phyloP scores from a whole-genome alignment of 2,888 invertebrate species.

The Blastobasis lacticolella region DNA sequence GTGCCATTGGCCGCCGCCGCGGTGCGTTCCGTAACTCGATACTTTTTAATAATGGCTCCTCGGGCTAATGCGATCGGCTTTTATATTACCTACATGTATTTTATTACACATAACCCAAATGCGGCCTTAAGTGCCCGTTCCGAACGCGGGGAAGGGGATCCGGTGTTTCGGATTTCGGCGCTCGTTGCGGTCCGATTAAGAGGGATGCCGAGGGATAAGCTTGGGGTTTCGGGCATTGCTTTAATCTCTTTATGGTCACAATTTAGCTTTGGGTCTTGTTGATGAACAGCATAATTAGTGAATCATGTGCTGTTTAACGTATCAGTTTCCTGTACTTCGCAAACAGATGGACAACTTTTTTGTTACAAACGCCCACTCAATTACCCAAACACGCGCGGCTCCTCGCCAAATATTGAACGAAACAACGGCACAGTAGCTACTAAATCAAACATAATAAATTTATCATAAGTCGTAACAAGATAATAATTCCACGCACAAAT shows the following conservation, averaged over 20 bases:
- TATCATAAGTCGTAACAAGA: conserved; percentile 1
- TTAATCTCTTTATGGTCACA: conserved; percentile 1
- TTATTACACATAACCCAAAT: conserved; percentile 63
- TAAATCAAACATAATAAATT: not conserved
- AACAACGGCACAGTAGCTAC: too few species aligned
- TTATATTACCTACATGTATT: conserved; percentile 69
- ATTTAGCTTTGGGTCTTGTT: not conserved
- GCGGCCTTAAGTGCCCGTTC: conserved; percentile 51
- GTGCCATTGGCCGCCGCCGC: conserved; percentile 49
- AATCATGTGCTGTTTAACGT: not conserved
- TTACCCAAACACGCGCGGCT: too few species aligned
- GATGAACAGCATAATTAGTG: not conserved
- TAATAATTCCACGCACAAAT: conserved; percentile 10
- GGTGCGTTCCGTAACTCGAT: conserved; percentile 66
- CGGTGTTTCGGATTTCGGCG: conserved; percentile 38
- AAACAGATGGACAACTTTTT: too few species aligned
- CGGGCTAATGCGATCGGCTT: conserved; percentile 69
- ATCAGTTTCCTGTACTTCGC: too few species aligned
- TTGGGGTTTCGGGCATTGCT: conserved; percentile 16
- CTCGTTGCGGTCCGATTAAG: conserved; percentile 41
- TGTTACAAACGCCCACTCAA: too few species aligned
- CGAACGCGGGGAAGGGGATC: conserved; percentile 39
- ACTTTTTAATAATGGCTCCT: conserved; percentile 74
- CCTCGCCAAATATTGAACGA: too few species aligned
- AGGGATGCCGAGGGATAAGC: conserved; percentile 30